Evolutionary conservation across 2,113 vertebrate genomes (phyloP).

Genomic region (Diglossa brunneiventris): DNA sequence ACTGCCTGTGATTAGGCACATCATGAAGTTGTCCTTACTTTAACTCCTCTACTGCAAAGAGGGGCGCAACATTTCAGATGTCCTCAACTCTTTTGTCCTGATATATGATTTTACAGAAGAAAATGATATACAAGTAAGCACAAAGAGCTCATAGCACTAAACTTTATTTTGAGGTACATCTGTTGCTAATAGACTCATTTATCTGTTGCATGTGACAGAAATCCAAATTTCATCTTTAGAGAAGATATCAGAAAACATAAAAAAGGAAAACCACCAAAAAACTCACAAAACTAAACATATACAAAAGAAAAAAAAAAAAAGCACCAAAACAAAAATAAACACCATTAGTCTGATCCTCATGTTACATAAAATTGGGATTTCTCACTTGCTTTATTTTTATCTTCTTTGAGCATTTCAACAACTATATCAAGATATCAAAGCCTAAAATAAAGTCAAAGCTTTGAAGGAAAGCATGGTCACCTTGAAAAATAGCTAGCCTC

Average conservation of each 20-base stretch:
- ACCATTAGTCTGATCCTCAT: not conserved
- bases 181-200: not conserved
- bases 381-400: not conserved
- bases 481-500: not conserved
- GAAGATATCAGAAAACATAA: not conserved
- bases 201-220: not conserved
- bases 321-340: too few relatives aligned
- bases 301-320: not conserved
- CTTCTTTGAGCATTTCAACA: not conserved
- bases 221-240: not conserved
- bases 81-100: not conserved
- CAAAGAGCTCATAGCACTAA: not conserved
- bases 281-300: not conserved
- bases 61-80: not conserved
- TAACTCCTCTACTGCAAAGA: not conserved
- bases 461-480: not conserved
- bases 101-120: not conserved
- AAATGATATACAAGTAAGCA: not conserved
- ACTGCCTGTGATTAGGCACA: not conserved
- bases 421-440: not conserved
- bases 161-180: not conserved
- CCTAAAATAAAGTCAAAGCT: not conserved
- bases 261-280: not conserved
- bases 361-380: not conserved
- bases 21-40: not conserved